Evolutionary conservation across 2,797 vertebrate species (phyloP), one percentile per base, ranked within the genome.

Genomic region (Brachyalestes nurse): DNA sequence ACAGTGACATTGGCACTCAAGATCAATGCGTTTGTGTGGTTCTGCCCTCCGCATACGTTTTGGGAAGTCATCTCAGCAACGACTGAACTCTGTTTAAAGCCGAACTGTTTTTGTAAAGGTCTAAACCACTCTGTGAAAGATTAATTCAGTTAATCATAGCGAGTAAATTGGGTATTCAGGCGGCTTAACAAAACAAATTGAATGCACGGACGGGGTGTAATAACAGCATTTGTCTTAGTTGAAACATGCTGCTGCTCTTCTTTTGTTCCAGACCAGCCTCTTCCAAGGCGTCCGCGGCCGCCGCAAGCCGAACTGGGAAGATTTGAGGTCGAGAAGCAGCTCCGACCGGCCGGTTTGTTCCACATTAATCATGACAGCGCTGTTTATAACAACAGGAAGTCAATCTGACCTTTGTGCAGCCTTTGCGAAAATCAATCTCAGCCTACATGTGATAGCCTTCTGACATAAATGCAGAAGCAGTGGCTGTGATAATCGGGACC

Each of bases 111-210:
- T 76, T 71, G 40, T 75, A 49, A 89, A 87, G 83, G 79, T 86
- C 84, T 89, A 82, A 88, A 82, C 79, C 87, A 90, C 87, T 83
- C 86, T 75, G 85, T 77, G 82, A 90, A 92, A 92, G 92, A 93
- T 93, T 92, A 92, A 93, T 94, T 93, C 84, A 86, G 88, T 90
- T 94, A 92, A 93, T 94, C 92, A 91, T 79, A 83, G 83, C 84
- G 86, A 89, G 91, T 93, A 94, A 93, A 94, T 92, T 89, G 90
- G 90, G 86, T 91, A 91, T 92, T 93, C 90, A 92, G 90, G 88
- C 78, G 69, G 86, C 90, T 91, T 92, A 90, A 91, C 72, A 91
- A 92, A 94, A 92, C 91, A 93, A 93, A 93, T 92, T 92, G 88
- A 92, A 93, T 90, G 89, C 91, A 92, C 90, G 89, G 89, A 87